Evolutionary conservation across 2,888 invertebrate genomes (phyloP).

Genomic region (Phortica okadai): DNA sequence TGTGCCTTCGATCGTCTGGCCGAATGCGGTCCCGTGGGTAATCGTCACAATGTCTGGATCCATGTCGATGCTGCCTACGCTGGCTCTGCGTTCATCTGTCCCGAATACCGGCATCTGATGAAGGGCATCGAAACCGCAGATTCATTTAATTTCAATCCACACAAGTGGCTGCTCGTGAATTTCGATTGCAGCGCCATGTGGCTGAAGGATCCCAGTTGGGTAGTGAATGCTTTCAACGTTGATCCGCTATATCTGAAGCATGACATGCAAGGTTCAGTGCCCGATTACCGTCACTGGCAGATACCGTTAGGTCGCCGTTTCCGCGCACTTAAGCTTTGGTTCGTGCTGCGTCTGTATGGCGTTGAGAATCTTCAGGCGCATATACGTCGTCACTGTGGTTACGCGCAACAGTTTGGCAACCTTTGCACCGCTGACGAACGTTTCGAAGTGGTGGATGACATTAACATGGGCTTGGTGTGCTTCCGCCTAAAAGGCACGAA

Average conservation of each 20-base stretch:
- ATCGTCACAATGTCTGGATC: slow-evolving; percentile 87
- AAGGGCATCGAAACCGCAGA: slow-evolving; percentile 92
- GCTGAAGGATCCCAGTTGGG: slow-evolving; percentile 91
- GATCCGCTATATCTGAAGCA: slow-evolving; percentile 98
- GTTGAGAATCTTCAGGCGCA: slow-evolving; percentile 90
- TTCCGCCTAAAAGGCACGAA: slow-evolving; percentile 93
- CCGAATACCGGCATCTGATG: slow-evolving; percentile 94
- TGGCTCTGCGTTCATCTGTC: slow-evolving; percentile 96
- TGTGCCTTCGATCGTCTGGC: slow-evolving; percentile 94
- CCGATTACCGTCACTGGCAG: slow-evolving; percentile 98
- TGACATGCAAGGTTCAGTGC: slow-evolving; percentile 91
- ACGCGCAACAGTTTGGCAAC: slow-evolving; percentile 92
- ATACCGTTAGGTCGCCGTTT: slow-evolving; percentile 96
- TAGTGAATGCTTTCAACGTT: slow-evolving; percentile 97
- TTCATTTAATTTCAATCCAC: slow-evolving; percentile 99
- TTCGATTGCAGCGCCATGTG: slow-evolving; percentile 99
- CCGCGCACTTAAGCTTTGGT: slow-evolving; percentile 95
- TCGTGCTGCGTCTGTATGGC: slow-evolving; percentile 93
- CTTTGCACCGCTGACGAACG: slow-evolving; percentile 85
- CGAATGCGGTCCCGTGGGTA: slow-evolving; percentile 94
- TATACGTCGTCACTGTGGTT: slow-evolving; percentile 89
- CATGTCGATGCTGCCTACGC: slow-evolving; percentile 98
- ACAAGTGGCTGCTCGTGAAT: slow-evolving; percentile 99
- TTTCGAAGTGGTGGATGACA: slow-evolving; percentile 93
- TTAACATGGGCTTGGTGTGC: slow-evolving; percentile 96